Base-by-base conservation (phyloP, 2,888 invertebrate genomes). In the Ormyrus rosae region DNA sequence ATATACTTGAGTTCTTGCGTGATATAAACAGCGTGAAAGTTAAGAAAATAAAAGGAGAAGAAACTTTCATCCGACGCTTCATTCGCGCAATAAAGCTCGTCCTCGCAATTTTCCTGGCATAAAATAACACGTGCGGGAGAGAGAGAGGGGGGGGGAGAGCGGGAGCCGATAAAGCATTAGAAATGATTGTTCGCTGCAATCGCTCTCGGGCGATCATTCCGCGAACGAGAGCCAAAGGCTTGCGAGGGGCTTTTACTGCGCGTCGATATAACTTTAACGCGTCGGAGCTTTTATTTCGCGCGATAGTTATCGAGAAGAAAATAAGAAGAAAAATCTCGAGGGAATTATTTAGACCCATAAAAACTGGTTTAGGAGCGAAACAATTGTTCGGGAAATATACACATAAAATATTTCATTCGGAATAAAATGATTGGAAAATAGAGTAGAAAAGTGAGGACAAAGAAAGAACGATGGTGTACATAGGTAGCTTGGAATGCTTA, bases 311-410 rank as follows among this genome's bases (percentile, higher is more conserved):
- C 45, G 51, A 34, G 19, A 56, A 19, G 7, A 55, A 45, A 5
- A 10, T 9, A 67, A 7, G 19, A 7, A 51, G n/a, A 34, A 55
- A 9, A 11, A 8, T 10, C 10, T 6, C 6, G 48, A 50, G 64
- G 72, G 65, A 68, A 70, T 67, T 81, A 83, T 83, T 82, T 82
- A 83, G 83, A 83, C 70, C 80, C 78, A 75, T 83, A 80, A 83
- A 84, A 83, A 83, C 83, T 83, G 84, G 77, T 81, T 78, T 81
- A 80, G 75, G n/a, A 48, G 83, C 74, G 83, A 83, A 81, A 74
- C 70, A 71, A 48, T 60, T 71, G 45, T 9, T 11, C 8, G 10
- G 2, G 34, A 45, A 9, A 53, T 3, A 53, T 53, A 34, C 53
- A 11, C 53, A 11, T 10, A 10, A 53, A 11, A 13, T 13, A 6